These are phyloP conservation scores for Delia radicum DNA, from an alignment of 1,140 invertebrate species.

Conservation along the genomic window DNA sequence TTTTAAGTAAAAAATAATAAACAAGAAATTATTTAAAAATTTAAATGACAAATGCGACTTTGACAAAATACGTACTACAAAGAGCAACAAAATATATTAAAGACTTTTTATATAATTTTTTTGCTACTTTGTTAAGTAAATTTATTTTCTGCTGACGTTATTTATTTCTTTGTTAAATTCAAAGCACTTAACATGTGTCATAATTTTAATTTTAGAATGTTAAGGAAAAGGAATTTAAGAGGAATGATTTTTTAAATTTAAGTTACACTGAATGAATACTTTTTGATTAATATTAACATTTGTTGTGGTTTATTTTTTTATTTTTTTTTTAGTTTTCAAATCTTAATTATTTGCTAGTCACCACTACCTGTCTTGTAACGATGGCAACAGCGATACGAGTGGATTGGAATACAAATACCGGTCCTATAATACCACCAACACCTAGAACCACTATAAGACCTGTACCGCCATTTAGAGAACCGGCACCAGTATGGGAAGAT, in stretches of 20 bases:
- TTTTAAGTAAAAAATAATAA: neutral
- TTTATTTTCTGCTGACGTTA: too few species aligned
- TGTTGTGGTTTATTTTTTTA: neutral
- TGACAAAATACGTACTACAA: conserved; percentile 1
- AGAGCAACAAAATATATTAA: neutral
- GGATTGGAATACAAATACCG: conserved; percentile 60
- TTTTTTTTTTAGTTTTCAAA: conserved; percentile 23
- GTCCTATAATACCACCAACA: conserved; percentile 60
- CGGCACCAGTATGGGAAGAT: conserved; percentile 63
- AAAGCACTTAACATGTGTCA: neutral
- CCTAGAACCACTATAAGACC: conserved; percentile 57
- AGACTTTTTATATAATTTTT: neutral
- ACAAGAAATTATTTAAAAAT: neutral
- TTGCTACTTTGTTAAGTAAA: neutral
- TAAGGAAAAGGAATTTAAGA: too few species aligned
- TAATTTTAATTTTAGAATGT: neutral
- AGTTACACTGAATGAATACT: too few species aligned
- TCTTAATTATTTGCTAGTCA: conserved; percentile 42
- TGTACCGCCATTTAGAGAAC: conserved; percentile 57
- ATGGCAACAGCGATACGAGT: conserved; percentile 46
- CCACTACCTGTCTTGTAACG: conserved; percentile 35
- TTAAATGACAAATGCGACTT: neutral
- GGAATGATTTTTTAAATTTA: neutral
- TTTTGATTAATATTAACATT: neutral
- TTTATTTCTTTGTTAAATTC: neutral